phyloP scores from a whole-genome alignment of 2,888 invertebrate genomes.

The Gonocerus acuteangulatus region DNA sequence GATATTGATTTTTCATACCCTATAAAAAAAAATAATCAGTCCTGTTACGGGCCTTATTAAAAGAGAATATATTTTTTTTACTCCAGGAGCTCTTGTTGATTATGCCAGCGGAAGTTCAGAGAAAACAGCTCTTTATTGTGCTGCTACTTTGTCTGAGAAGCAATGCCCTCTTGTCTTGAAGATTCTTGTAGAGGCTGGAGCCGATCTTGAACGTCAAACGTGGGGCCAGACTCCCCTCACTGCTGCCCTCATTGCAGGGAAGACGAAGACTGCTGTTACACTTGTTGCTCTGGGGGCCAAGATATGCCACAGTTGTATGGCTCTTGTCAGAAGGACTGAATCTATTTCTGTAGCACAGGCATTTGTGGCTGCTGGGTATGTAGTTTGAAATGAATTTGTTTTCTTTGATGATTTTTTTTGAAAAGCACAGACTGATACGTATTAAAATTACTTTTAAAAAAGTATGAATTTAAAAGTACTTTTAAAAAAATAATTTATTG shows the following conservation, averaged over 20 bases:
- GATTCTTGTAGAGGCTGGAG: constrained; percentile 29
- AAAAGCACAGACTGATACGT: no score
- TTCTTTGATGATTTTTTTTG: no score
- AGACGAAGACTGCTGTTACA: constrained; percentile 46
- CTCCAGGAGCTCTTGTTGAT: constrained; percentile 52
- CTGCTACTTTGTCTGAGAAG: constrained; percentile 8
- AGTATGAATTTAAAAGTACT: no score
- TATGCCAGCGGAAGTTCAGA: constrained; percentile 47
- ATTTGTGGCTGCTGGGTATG: constrained; percentile 13
- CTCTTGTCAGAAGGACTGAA: background rate
- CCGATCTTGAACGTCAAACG: constrained; percentile 27
- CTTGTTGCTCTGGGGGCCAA: constrained; percentile 41
- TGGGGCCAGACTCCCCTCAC: constrained; percentile 30
- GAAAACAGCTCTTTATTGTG: constrained; percentile 47
- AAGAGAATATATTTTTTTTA: no score
- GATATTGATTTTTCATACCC: no score
- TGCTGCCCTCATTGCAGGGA: constrained; percentile 22
- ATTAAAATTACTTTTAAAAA: no score
- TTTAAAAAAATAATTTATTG: no score
- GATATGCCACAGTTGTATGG: constrained; percentile 39
- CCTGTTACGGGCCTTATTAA: no score
- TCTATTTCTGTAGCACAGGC: constrained; percentile 4
- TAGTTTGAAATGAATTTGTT: no score
- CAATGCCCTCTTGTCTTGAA: constrained; percentile 25
- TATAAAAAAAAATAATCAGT: no score